Evolutionary conservation across 2,888 invertebrate species (phyloP), one percentile per base, ranked within the genome.

Genomic region (Papilio demoleus): DNA sequence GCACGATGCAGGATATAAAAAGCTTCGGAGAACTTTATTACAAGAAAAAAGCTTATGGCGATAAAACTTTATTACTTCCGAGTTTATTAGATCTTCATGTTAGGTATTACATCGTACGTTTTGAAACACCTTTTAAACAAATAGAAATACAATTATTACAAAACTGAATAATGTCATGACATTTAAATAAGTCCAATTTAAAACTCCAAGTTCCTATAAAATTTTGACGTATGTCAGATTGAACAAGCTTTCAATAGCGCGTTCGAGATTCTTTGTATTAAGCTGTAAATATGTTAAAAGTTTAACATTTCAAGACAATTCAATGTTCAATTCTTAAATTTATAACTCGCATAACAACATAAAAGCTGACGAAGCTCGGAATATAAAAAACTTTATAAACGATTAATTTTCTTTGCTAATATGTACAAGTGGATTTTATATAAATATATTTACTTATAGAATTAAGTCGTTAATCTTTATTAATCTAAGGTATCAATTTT

Each of bases 1-100:
- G 22, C 36, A 24, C n/a, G 34, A 22, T 56, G 17, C 68, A 62
- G 68, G 45, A 63, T 56, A 45, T 36, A 24, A 58, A 56, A 9
- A 45, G 19, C 40, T 34, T 27, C 40, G 24, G 12, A 38, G 22
- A 34, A 45, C 68, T 58, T 68, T 68, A 68, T 68, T 68, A 63
- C 24, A 58, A 45, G 53, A 24, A 63, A 63, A 61, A 67, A 50
- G 50, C 17, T 50, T 61, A 24, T 42, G 34, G 31, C 42, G 27
- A 62, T 68, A 68, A 67, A 63, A 63, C 56, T 63, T 68, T 68
- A 68, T 68, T 62, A 68, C 63, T 45, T 11, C 45, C 27, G 17
- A 68, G 36, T 58, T 68, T 68, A 67, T 67, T 53, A 67, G 61
- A 67, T 42, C 40, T 31, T 22, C 34, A 31, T 19, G 58, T n/a